Base-by-base conservation (phyloP, 2,888 invertebrate genomes). In the Helobdella robusta region DNA sequence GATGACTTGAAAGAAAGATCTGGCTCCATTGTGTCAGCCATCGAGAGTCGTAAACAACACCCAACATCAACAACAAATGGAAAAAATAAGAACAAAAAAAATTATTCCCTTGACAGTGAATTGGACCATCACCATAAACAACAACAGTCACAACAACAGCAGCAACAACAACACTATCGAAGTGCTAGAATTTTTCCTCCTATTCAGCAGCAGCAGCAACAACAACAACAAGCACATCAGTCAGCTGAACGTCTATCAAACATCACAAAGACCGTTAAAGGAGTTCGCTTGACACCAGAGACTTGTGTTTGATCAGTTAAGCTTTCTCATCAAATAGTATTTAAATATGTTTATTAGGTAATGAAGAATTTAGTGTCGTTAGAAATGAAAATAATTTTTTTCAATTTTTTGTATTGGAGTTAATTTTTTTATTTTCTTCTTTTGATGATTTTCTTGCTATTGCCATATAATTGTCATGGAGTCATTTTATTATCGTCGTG, bases 241-340 rank as follows among this genome's bases (percentile, higher is more conserved):
- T 62, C 62, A 15, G n/a, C 65, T n/a, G 66, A 66, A 25, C 36
- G 63, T 30, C 28, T 59, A 20, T 56, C 56, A 5, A 36, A 48
- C 62, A 62, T 58, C 18, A 44, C 58, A 15, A 56, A 58, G 35
- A 44, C 44, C 44, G 58, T 66, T n/a, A 59, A 59, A 25, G 50
- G 63, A 32, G 59, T 66, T 3, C 35, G 64, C 28, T 59, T 61
- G 25, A 66, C 66, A 25, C 66, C 66, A 11, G 66, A 66, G 46
- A 66, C 66, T 3, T 66, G 66, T 30, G 66, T 66, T 23, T 66
- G n/a, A n/a, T n/a, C n/a, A n/a, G n/a, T n/a, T n/a, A n/a, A n/a
- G n/a, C n/a, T n/a, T n/a, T n/a, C n/a, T n/a, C n/a, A n/a, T n/a
- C n/a, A n/a, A n/a, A n/a, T n/a, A n/a, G n/a, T n/a, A n/a, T n/a